These are phyloP conservation scores for Tuta absoluta DNA, from an alignment of 2,888 invertebrate genomes.

Conservation along the genomic window DNA sequence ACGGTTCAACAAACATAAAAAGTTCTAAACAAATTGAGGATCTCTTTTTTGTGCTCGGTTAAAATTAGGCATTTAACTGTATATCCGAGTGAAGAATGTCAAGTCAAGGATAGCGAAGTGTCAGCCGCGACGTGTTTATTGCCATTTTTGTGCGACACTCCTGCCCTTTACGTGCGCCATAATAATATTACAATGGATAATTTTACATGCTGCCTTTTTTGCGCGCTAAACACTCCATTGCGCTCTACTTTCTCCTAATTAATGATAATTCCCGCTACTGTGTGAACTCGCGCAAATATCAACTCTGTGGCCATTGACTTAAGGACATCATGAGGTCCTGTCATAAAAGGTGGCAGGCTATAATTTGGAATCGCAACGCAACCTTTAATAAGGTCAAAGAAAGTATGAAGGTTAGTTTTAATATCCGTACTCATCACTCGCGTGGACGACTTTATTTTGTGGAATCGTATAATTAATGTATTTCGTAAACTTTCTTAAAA, in stretches of 20 bases:
- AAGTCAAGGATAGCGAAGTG: slow-evolving; percentile 21
- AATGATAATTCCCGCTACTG: slow-evolving; percentile 37
- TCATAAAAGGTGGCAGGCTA: slow-evolving; percentile 25
- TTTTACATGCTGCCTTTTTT: slow-evolving; percentile 52
- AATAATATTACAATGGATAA: slow-evolving; percentile 34
- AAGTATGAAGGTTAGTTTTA: slow-evolving; percentile 29
- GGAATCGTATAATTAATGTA: slow-evolving; percentile 18
- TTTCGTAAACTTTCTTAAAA: slow-evolving; percentile 1
- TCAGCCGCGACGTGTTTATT: slow-evolving; percentile 15
- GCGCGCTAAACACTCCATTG: slow-evolving; percentile 48
- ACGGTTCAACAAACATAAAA: too few species aligned
- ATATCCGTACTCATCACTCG: slow-evolving; percentile 10
- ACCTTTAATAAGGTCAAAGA: slow-evolving; percentile 32
- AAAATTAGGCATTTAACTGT: slow-evolving; percentile 7
- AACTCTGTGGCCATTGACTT: neutral
- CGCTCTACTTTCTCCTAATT: slow-evolving; percentile 67
- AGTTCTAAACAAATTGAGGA: too few species aligned
- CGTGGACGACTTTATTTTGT: slow-evolving; percentile 12
- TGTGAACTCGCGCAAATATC: neutral
- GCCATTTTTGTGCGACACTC: slow-evolving; percentile 26
- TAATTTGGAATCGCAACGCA: slow-evolving; percentile 29
- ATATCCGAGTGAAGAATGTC: slow-evolving; percentile 17
- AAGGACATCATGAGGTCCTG: neutral
- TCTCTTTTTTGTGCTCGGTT: too few species aligned
- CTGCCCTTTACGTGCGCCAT: slow-evolving; percentile 64